phyloP scores from a whole-genome alignment of 2,113 vertebrate genomes.

The Nestor notabilis region DNA sequence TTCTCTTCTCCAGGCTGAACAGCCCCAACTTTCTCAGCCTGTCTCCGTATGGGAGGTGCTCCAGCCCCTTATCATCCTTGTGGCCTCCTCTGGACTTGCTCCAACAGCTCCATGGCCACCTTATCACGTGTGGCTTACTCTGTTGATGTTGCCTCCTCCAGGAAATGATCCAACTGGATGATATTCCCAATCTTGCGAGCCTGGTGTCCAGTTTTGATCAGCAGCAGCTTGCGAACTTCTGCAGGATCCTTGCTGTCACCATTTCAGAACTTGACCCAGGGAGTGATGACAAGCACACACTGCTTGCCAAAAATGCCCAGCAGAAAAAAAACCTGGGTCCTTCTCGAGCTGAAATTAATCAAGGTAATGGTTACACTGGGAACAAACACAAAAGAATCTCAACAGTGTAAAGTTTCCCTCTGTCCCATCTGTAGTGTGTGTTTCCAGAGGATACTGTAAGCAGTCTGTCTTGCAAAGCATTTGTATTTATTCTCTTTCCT shows the following conservation, averaged over 20 bases:
- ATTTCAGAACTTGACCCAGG: slow-evolving; percentile 96
- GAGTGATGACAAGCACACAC: slow-evolving; percentile 96
- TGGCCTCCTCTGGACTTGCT: background rate
- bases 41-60: background rate
- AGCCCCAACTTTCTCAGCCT: background rate
- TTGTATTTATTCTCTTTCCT: background rate
- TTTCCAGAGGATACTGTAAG: background rate
- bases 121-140: background rate
- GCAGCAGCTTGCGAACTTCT: slow-evolving; percentile 98
- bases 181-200: slow-evolving; percentile 90
- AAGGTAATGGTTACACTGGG: slow-evolving; percentile 77
- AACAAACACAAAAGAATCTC: background rate
- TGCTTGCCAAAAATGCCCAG: slow-evolving; percentile 95
- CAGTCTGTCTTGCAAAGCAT: background rate
- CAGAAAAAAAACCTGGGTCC: slow-evolving; percentile 90
- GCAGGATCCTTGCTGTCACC: slow-evolving; percentile 95
- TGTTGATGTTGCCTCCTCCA: slow-evolving; percentile 53
- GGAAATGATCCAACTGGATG: slow-evolving; percentile 98
- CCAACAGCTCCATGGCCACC: background rate
- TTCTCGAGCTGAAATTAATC: slow-evolving; percentile 94
- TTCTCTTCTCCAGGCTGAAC: background rate
- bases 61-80: background rate
- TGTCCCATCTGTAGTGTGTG: accelerated
- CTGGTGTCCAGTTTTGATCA: slow-evolving; percentile 98
- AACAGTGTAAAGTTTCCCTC: background rate